These are phyloP conservation scores for Odobenus rosmarus DNA, from an alignment of 2,113 vertebrate species.

Conservation along the genomic window DNA sequence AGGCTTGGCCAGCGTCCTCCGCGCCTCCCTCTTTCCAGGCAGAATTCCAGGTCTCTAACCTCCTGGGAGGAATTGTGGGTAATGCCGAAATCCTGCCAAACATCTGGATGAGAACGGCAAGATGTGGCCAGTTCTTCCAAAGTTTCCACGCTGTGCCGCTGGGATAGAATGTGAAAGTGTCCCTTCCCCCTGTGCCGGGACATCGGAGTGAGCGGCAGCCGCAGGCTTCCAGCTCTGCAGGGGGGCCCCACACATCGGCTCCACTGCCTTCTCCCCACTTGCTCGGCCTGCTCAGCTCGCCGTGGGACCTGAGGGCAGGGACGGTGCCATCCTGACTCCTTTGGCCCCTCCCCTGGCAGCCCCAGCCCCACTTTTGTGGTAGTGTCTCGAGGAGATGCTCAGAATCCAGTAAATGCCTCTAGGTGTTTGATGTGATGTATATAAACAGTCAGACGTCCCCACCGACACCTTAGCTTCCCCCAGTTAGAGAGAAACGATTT, in stretches of 20 bases:
- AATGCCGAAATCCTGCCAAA: neutral
- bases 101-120: neutral
- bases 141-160: neutral
- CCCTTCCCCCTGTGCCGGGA: accelerated
- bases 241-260: accelerated
- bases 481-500: neutral
- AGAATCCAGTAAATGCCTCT: neutral
- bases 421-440: accelerated
- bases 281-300: accelerated
- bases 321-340: neutral
- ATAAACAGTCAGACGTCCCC: neutral
- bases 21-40: accelerated
- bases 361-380: neutral
- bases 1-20: neutral
- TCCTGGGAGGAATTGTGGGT: neutral
- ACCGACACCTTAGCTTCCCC: neutral
- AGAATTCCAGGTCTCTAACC: neutral
- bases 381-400: neutral
- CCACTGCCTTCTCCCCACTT: accelerated
- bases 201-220: accelerated
- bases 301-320: neutral
- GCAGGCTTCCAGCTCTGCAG: neutral
- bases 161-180: accelerated
- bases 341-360: neutral
- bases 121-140: neutral